A percentile compares a stretch with the other conserved stretches of the same genome.
Evolutionary conservation across 2,888 invertebrate species (phyloP).

Genomic region (Phyllotreta cruciferae): DNA sequence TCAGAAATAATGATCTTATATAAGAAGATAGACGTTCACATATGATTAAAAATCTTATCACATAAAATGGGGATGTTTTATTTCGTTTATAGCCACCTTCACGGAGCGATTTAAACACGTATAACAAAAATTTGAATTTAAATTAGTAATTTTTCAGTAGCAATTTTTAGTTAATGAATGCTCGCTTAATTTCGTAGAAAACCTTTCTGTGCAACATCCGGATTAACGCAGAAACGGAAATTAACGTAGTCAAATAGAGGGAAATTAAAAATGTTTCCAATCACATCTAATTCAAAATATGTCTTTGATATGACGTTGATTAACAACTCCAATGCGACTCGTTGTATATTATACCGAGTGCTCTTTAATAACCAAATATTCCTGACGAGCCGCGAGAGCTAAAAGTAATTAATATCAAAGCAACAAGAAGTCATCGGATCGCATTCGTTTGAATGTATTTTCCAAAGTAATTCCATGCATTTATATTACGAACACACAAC

Average conservation of each 20-base stretch:
- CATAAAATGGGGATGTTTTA: neutral
- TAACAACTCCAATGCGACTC: neutral
- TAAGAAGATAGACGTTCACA: slow-evolving; percentile 22
- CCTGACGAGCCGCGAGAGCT: no score
- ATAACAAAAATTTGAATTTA: no score
- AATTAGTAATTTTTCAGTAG: no score
- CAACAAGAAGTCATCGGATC: no score
- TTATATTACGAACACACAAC: no score
- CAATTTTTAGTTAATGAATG: neutral
- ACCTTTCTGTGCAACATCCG: slow-evolving; percentile 6
- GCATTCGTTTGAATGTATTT: no score
- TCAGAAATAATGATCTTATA: slow-evolving; percentile 19
- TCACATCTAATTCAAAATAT: slow-evolving; percentile 2
- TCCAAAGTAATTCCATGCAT: no score
- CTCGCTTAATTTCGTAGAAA: slow-evolving; percentile 8
- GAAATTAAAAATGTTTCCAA: slow-evolving; percentile 14
- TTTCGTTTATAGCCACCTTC: no score
- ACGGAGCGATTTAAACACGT: no score
- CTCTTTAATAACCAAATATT: no score
- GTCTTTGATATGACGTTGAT: neutral
- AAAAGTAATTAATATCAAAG: no score
- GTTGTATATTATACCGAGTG: slow-evolving; percentile 5
- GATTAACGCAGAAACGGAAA: neutral
- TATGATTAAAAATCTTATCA: slow-evolving; percentile 10
- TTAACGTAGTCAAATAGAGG: slow-evolving; percentile 8